Evolutionary conservation across 2,113 vertebrate species (phyloP), one percentile per base, ranked within the genome.

Genomic region (Zosterops pallidus): DNA sequence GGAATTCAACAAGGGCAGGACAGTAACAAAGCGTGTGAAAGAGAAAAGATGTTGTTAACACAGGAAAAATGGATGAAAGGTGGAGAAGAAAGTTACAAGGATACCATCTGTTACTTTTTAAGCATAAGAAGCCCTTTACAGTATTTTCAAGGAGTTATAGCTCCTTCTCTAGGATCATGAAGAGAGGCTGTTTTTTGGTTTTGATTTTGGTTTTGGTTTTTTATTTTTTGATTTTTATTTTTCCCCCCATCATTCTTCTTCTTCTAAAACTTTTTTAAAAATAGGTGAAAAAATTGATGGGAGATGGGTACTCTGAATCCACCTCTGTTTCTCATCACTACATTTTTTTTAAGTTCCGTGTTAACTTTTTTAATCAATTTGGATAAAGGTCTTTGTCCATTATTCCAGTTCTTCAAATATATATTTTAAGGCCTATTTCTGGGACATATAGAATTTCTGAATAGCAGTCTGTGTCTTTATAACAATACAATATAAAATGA

Each of bases 151-250:
- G 9, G 9, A 25, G 8, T 55, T 74, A 10, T n/a, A 64, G 52
- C 13, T 74, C 35, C 29, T 81, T 52, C 15, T 47, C 37, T 56
- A 26, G 9, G 11, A 33, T 39, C 8, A 37, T 31, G 25, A 59
- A 89, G 39, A 37, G 14, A 5, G 4, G 2, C 16, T 29, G 7
- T 1, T 6, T 52, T 62, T 26, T 24, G 14, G 16, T 4, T 26
- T 39, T 24, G 9, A 11, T 4, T 26, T 18, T n/a, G 4, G 0
- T 0, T 47, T 63, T 14, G 20, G 13, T 9, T 9, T 9, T 23
- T 14, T 24, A 23, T 23, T 35, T 57, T 7, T 42, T 64, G 46
- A 15, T n/a, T n/a, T 19, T 31, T 22, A 23, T 20, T 20, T 12
- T n/a, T 21, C 5, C 4, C 14, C 6, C 28, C 14, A 2, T 3